Conservation (phyloP, 2,113 vertebrate species). For the Petrocephalus zakoni region DNA sequence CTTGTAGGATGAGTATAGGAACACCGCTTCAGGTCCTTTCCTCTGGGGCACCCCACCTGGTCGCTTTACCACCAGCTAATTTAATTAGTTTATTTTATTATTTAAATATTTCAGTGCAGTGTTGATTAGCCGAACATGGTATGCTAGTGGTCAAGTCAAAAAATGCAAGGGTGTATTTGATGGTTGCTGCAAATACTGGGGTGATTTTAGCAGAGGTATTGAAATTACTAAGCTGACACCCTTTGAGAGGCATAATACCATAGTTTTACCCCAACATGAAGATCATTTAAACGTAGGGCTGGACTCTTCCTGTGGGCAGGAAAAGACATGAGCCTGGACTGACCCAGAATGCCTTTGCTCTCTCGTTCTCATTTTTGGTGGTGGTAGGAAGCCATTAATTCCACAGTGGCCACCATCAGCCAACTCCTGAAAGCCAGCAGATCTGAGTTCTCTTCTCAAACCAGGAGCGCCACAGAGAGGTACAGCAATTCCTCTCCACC, state of each 20-base stretch:
- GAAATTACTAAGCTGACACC: no score
- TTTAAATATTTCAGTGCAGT: background rate
- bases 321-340: background rate
- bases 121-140: background rate
- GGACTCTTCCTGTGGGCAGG: background rate
- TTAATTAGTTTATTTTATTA: background rate
- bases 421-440: slow-evolving; percentile 30
- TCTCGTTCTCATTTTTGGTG: background rate
- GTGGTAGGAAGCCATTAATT: slow-evolving; percentile 21
- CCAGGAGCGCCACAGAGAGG: background rate
- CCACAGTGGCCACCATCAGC: slow-evolving; percentile 35
- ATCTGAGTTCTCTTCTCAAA: background rate
- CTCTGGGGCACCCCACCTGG: background rate
- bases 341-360: background rate
- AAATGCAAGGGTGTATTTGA: no score
- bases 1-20: background rate
- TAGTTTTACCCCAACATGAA: background rate
- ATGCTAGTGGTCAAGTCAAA: background rate
- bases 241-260: background rate
- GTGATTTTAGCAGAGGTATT: no score
- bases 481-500: background rate
- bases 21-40: background rate
- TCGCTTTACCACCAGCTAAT: background rate
- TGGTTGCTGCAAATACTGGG: no score
- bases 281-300: background rate